Evolutionary conservation across 2,113 vertebrate genomes (phyloP).

Genomic region (Promerops cafer): DNA sequence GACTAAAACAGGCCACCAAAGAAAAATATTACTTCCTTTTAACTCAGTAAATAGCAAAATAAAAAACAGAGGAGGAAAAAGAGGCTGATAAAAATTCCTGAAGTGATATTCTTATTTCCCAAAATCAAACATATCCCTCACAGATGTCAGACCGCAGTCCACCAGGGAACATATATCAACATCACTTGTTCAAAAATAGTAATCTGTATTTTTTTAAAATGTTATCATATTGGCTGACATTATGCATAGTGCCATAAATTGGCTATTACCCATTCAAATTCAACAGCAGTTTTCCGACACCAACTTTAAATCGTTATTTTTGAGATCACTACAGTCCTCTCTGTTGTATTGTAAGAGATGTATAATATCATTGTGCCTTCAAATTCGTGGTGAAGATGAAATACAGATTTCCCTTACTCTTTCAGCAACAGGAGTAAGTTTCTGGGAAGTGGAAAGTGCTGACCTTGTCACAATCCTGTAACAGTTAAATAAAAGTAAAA

Average conservation of each 20-base stretch:
- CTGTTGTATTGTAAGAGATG: not conserved
- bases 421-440: not conserved
- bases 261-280: not conserved
- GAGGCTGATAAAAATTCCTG: not conserved
- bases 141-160: not conserved
- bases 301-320: not conserved
- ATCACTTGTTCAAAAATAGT: not conserved
- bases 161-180: not conserved
- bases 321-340: not conserved
- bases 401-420: not conserved
- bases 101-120: not conserved
- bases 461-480: not conserved
- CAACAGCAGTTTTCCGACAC: not conserved
- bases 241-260: not conserved
- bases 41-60: not conserved
- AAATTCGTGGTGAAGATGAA: not conserved
- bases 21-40: not conserved
- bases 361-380: not conserved
- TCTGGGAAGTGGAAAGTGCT: not conserved
- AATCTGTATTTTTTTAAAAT: not conserved
- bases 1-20: not conserved
- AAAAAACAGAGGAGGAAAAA: not conserved
- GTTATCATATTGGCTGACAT: not conserved
- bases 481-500: not conserved
- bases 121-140: not conserved